These are phyloP conservation scores for Tupaia tana DNA, from an alignment of 2,113 vertebrate genomes.

Conservation along the genomic window DNA sequence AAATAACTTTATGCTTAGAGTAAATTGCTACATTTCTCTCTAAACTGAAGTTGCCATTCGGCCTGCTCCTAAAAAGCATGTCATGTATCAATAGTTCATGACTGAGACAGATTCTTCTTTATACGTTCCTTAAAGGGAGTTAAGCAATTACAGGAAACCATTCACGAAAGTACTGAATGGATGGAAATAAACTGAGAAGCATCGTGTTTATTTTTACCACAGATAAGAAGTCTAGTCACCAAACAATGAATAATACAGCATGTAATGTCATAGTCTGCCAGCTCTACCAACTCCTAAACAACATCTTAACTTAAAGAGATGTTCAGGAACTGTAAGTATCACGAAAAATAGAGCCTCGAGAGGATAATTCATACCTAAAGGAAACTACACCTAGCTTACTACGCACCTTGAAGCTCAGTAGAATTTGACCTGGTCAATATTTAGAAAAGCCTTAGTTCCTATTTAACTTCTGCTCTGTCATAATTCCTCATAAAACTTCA, in stretches of 20 bases:
- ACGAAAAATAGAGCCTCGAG: not conserved
- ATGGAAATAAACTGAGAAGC: not conserved
- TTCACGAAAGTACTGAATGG: not conserved
- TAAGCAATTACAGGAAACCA: conserved; percentile 45
- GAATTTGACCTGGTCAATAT: not conserved
- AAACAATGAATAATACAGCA: conserved; percentile 73
- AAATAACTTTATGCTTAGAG: not conserved
- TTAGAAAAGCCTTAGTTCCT: not conserved
- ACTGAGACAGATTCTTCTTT: not conserved
- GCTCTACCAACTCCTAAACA: conserved; percentile 37
- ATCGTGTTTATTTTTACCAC: conserved; percentile 69
- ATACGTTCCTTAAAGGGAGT: not conserved
- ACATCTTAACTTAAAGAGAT: conserved; percentile 66
- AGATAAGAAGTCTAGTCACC: conserved; percentile 60
- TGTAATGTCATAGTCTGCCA: conserved; percentile 39
- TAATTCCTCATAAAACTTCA: conserved; percentile 1
- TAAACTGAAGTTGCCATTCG: conserved; percentile 2
- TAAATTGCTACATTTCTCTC: not conserved
- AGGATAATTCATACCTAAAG: conserved; percentile 4
- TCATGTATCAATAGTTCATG: not conserved
- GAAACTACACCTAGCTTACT: not conserved
- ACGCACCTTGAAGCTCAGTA: not conserved
- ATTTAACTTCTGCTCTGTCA: not conserved
- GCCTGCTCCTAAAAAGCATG: not conserved
- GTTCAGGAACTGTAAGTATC: conserved; percentile 32